Base-by-base conservation (phyloP, 2,797 vertebrate species). In the Rhadinocentrus ornatus region DNA sequence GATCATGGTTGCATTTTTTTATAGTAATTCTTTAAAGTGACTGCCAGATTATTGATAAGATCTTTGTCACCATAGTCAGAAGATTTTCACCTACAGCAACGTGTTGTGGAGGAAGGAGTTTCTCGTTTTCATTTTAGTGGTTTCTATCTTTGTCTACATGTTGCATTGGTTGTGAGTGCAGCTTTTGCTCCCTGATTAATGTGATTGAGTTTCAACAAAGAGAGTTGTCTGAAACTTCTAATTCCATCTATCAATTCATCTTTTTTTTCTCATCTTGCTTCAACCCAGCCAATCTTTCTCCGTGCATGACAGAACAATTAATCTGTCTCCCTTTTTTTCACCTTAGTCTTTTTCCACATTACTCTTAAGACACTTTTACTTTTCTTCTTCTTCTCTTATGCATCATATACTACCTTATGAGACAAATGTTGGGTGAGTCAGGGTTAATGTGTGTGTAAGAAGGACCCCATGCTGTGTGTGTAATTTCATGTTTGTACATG, bases 401-500 rank as follows among this genome's bases (percentile, higher is more conserved):
- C 82, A 75, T 86, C 63, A 68, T 24, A 78, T 46, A 73, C 69
- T 54, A 70, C 73, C 46, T 41, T 70, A 69, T 62, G 76, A 78
- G 58, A 57, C 90, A 86, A 88, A 68, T 73, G 54, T 54, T 2
- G 41, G 35, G 20, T 12, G 62, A 24, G 27, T 37, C 8, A 22
- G 4, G 26, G 26, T 41, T 27, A 60, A 59, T 70, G 71, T 61
- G 57, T 39, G 29, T 66, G 53, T 65, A 71, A 79, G 77, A 66
- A 65, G 72, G 90, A 75, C 92, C 92, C 88, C 95, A 91, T 79
- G 86, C 95, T 93, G 94, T 75, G 93, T 94, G 87, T 93, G 89
- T 96, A 95, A 96, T 96, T 96, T 95, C 90, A 88, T 93, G 91
- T 93, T 94, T 93, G 94, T 93, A 91, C 93, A 84, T 80, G 79